Evolutionary conservation across 2,113 vertebrate genomes (phyloP).

Genomic region (Sterna hirundo): DNA sequence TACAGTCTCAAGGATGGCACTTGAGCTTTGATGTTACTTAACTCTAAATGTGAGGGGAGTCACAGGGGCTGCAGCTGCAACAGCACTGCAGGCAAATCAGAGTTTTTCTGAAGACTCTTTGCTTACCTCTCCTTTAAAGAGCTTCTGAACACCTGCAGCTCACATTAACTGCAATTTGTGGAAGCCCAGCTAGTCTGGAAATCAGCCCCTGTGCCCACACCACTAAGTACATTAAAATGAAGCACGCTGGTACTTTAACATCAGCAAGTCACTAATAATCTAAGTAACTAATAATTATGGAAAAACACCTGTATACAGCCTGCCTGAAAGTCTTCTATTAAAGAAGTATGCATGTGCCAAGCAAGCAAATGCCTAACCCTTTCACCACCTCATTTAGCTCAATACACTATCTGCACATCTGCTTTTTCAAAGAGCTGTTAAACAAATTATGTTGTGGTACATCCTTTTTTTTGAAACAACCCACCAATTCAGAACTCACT

Average conservation of each 20-base stretch:
- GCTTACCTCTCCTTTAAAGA: not conserved
- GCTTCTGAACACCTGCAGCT: slow-evolving; percentile 43
- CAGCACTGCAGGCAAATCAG: not conserved
- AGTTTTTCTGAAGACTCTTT: not conserved
- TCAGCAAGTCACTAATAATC: slow-evolving; percentile 4
- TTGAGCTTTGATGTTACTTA: not conserved
- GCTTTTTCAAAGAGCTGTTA: slow-evolving; percentile 23
- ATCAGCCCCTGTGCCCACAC: not conserved
- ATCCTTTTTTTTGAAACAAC: not conserved
- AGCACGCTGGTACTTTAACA: not conserved
- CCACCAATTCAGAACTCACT: not conserved
- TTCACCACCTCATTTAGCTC: slow-evolving; percentile 19
- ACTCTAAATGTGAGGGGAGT: not conserved
- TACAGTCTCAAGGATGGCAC: not conserved
- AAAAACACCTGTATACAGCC: not conserved
- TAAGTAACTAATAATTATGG: slow-evolving; percentile 29
- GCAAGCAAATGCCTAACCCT: not conserved
- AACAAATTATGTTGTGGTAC: not conserved
- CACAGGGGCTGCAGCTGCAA: not conserved
- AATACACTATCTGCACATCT: slow-evolving; percentile 7
- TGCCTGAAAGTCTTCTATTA: not conserved
- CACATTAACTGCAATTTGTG: not conserved
- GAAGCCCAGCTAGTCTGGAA: not conserved
- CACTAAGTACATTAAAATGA: not conserved
- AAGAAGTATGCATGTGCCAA: not conserved